A percentile compares a stretch with the other conserved stretches of the same genome.
These are phyloP conservation scores for Brachionichthys hirsutus DNA, from an alignment of 2,113 vertebrate genomes.

Conservation along the genomic window DNA sequence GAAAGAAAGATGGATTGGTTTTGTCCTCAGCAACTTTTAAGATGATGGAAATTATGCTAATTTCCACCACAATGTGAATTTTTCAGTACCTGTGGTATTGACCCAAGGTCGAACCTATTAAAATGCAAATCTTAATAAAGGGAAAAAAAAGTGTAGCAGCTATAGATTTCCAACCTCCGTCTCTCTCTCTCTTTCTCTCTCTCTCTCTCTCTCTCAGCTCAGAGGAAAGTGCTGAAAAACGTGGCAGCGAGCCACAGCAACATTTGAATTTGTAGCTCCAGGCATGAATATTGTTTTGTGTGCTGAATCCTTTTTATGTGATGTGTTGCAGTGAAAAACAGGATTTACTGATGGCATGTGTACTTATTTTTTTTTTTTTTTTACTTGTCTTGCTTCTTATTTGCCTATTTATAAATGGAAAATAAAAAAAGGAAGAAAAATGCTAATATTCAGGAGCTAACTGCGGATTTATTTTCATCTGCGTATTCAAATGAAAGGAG, in stretches of 20 bases:
- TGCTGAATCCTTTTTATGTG: constrained; percentile 21
- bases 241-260: constrained; percentile 11
- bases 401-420: not conserved
- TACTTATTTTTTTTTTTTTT: not conserved
- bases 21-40: constrained; percentile 74
- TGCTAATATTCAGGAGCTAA: not conserved
- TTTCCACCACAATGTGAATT: constrained; percentile 73
- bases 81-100: constrained; percentile 79
- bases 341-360: constrained; percentile 26
- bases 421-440: not conserved
- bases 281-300: constrained; percentile 39
- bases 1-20: constrained; percentile 68
- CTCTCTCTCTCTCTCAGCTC: constrained; percentile 31
- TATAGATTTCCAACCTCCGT: constrained; percentile 49
- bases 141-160: constrained; percentile 59
- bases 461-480: not conserved
- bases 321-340: constrained; percentile 41
- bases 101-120: constrained; percentile 80
- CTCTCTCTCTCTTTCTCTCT: constrained; percentile 8
- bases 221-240: constrained; percentile 26
- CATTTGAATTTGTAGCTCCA: constrained; percentile 31
- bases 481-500: not conserved
- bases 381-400: not conserved
- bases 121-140: constrained; percentile 81
- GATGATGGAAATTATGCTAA: constrained; percentile 82